phyloP scores from a whole-genome alignment of 2,113 vertebrate genomes.

The Pluvianellus socialis region DNA sequence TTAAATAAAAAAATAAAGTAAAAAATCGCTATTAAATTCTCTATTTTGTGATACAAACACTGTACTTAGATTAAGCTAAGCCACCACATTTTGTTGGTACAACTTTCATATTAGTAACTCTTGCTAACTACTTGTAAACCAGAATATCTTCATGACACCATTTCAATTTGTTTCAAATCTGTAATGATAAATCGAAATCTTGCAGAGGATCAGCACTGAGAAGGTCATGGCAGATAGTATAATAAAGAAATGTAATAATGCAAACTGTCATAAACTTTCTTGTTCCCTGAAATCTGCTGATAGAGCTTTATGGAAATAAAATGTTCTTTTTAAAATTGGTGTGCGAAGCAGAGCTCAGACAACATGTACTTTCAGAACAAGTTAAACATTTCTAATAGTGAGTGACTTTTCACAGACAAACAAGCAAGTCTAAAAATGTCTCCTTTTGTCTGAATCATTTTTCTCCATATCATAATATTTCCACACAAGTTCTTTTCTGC shows the following conservation, averaged over 20 bases:
- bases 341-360: background rate
- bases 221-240: background rate
- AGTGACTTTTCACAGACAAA: background rate
- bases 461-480: background rate
- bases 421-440: background rate
- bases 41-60: background rate
- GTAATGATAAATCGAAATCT: background rate
- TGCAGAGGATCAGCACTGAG: background rate
- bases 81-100: accelerated
- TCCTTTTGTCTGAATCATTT: background rate
- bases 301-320: background rate
- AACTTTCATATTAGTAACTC: background rate
- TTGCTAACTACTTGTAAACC: background rate
- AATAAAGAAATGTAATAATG: background rate
- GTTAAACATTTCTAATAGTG: background rate
- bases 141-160: background rate
- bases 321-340: background rate
- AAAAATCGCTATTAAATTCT: background rate
- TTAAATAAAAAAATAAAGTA: background rate
- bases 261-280: background rate
- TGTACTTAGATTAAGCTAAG: background rate
- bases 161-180: background rate
- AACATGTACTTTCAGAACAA: background rate
- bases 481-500: background rate
- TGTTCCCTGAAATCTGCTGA: background rate